phyloP scores from a whole-genome alignment of 1,140 invertebrate genomes.

The Apis mellifera region Amel_HAv3.1 CM009939.2:1299501-1300000 shows the following conservation, averaged over 20 bases:
- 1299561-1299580: constrained; percentile 1
- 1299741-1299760: neutral
- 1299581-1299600: constrained; percentile 23
- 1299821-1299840: neutral
- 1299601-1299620: neutral
- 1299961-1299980: neutral
- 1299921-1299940: no score
- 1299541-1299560: neutral
- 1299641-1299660: constrained; percentile 16
- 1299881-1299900: neutral
- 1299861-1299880: no score
- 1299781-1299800: neutral
- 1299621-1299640: constrained; percentile 14
- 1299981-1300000: neutral
- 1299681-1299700: constrained; percentile 61
- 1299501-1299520: neutral
- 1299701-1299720: constrained; percentile 65
- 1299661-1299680: constrained; percentile 57
- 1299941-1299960: neutral
- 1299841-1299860: neutral
- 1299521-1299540: neutral
- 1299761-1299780: neutral
- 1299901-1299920: no score
- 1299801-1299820: neutral
- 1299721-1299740: neutral